Percentiles rank a stretch among this genome's conserved stretches.
These are phyloP conservation scores for Tenualosa ilisha DNA, from an alignment of 2,797 vertebrate species.

Conservation along the genomic window DNA sequence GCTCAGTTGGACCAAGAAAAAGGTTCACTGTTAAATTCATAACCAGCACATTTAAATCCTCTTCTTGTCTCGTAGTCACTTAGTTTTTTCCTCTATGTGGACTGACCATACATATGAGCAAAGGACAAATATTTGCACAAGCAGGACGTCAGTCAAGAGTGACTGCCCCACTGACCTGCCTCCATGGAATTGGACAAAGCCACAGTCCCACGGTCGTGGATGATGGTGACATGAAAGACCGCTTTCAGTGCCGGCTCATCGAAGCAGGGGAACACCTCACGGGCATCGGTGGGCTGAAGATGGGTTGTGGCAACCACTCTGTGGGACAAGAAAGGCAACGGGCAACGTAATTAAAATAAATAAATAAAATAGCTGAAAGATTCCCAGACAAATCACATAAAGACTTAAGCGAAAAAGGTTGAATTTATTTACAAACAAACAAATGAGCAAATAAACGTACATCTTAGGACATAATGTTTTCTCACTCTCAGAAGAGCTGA, in stretches of 20 bases:
- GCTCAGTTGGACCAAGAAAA: too few relatives aligned
- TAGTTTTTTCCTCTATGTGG: not conserved
- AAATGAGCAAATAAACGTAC: too few relatives aligned
- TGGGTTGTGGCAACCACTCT: conserved; percentile 91
- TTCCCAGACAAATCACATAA: too few relatives aligned
- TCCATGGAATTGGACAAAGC: conserved; percentile 87
- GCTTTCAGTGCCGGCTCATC: conserved; percentile 97
- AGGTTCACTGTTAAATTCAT: too few relatives aligned
- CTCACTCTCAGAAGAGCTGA: too few relatives aligned
- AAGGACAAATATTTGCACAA: not conserved
- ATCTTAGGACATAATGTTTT: too few relatives aligned
- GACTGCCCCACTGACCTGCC: conserved; percentile 73
- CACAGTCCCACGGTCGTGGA: conserved; percentile 55
- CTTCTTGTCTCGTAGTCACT: too few relatives aligned
- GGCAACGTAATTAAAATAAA: too few relatives aligned
- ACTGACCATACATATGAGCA: not conserved
- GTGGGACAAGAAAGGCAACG: not conserved
- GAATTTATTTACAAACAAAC: too few relatives aligned
- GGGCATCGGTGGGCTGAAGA: conserved; percentile 85
- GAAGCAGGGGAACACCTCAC: conserved; percentile 94
- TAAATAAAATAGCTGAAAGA: too few relatives aligned
- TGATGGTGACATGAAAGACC: conserved; percentile 78
- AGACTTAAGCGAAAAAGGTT: too few relatives aligned
- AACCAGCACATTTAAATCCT: too few relatives aligned
- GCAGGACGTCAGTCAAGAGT: not conserved